Percentiles rank a stretch among this genome's conserved stretches.
These are phyloP conservation scores for Ophiodon elongatus DNA, from an alignment of 2,113 vertebrate species.

Conservation along the genomic window DNA sequence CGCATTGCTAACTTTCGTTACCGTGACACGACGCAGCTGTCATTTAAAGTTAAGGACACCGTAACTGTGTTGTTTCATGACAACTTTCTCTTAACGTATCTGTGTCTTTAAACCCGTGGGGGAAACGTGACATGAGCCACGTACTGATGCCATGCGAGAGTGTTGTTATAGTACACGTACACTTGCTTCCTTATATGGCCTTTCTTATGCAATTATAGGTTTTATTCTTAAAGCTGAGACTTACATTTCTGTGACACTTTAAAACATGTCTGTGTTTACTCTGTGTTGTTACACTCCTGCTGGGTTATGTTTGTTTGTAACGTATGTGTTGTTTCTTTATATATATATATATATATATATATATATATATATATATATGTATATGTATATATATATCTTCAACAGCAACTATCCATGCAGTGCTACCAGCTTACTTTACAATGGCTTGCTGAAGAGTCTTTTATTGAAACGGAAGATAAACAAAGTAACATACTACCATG, in stretches of 20 bases:
- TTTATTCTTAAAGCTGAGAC: background rate
- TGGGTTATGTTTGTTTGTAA: background rate
- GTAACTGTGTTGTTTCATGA: background rate
- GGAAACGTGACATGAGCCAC: background rate
- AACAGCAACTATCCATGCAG: background rate
- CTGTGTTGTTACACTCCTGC: background rate
- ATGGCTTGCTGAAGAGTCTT: background rate
- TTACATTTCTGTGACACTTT: background rate
- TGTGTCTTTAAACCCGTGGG: background rate
- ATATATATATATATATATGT: no score
- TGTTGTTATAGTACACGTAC: background rate
- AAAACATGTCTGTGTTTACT: background rate
- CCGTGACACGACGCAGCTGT: background rate
- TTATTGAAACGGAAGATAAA: no score
- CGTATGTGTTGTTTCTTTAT: background rate
- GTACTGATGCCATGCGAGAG: conserved; percentile 3
- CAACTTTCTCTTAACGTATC: background rate
- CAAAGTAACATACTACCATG: background rate
- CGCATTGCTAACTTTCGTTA: conserved; percentile 47
- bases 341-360: no score
- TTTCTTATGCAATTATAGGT: background rate
- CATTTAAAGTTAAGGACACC: background rate
- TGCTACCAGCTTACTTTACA: background rate
- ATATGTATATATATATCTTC: background rate
- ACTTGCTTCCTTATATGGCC: background rate